Evolutionary conservation across 2,888 invertebrate species (phyloP).

Genomic region (Priocnemis perturbator): DNA sequence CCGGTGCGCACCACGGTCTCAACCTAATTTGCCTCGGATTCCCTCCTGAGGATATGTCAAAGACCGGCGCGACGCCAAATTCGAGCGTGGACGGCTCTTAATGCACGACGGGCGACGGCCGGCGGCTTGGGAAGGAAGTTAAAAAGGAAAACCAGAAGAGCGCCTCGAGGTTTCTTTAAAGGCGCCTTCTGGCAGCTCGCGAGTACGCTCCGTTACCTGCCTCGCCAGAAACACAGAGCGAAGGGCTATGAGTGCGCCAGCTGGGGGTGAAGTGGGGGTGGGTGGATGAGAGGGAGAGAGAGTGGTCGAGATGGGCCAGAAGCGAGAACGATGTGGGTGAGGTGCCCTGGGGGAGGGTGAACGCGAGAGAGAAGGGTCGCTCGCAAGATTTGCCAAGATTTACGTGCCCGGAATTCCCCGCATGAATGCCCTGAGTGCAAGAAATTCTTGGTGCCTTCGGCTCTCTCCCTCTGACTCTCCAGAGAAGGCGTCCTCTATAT

Average conservation of each 20-base stretch:
- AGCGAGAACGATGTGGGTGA: not conserved
- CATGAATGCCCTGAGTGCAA: constrained; percentile 50
- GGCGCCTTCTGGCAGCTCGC: constrained; percentile 4
- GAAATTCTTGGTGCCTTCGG: constrained; percentile 48
- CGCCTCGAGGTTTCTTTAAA: not conserved
- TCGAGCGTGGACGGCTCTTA: constrained; percentile 3
- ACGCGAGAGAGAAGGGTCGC: constrained; percentile 21
- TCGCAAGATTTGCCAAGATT: constrained; percentile 62
- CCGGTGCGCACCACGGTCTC: too few relatives aligned
- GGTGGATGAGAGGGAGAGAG: not conserved
- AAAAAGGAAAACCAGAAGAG: not conserved
- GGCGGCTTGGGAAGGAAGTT: not conserved
- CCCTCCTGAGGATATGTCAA: too few relatives aligned
- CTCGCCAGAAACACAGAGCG: constrained; percentile 4
- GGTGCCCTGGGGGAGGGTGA: not conserved
- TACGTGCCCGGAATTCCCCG: constrained; percentile 61
- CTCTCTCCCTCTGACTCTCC: constrained; percentile 11
- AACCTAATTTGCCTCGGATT: too few relatives aligned
- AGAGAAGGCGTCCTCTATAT: constrained; percentile 3
- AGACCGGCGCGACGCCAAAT: not conserved
- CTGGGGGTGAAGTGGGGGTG: constrained; percentile 1
- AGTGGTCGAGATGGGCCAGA: not conserved
- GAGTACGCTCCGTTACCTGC: constrained; percentile 3
- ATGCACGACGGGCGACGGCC: not conserved
- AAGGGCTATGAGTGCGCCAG: not conserved